phyloP scores from a whole-genome alignment of 1,140 invertebrate genomes.

The Belonocnema kinseyi region DNA sequence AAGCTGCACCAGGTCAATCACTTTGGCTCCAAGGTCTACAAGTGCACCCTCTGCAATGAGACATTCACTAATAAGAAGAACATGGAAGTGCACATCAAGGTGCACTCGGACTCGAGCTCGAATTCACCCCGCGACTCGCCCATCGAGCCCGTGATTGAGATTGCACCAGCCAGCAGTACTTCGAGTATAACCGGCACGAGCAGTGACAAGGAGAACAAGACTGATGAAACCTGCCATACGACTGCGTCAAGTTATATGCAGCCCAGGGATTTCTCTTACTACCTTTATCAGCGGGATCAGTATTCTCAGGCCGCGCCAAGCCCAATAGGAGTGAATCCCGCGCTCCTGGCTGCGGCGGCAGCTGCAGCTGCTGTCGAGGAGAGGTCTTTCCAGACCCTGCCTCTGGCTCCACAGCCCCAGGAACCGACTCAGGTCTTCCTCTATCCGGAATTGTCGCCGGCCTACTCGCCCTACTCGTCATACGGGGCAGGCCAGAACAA shows the following conservation, averaged over 20 bases:
- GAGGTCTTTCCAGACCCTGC: slow-evolving; percentile 48
- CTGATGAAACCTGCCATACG: slow-evolving; percentile 59
- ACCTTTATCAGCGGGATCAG: slow-evolving; percentile 62
- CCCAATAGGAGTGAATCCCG: slow-evolving; percentile 66
- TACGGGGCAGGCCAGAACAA: slow-evolving; percentile 59
- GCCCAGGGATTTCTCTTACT: slow-evolving; percentile 62
- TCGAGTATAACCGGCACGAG: slow-evolving; percentile 36
- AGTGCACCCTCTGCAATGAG: slow-evolving; percentile 91
- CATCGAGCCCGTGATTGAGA: slow-evolving; percentile 65
- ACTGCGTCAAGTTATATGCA: slow-evolving; percentile 42
- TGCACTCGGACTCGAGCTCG: slow-evolving; percentile 82
- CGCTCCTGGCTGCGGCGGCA: slow-evolving; percentile 73
- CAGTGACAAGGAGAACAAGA: slow-evolving; percentile 71
- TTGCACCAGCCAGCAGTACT: slow-evolving; percentile 51
- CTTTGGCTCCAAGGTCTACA: slow-evolving; percentile 93
- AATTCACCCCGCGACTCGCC: slow-evolving; percentile 66
- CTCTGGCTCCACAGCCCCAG: slow-evolving; percentile 17
- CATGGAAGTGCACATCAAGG: slow-evolving; percentile 92
- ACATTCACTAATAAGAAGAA: slow-evolving; percentile 93
- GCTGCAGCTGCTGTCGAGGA: slow-evolving; percentile 65
- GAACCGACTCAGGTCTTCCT: slow-evolving; percentile 56
- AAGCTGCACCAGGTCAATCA: slow-evolving; percentile 94
- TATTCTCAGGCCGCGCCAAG: slow-evolving; percentile 42
- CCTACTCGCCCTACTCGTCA: slow-evolving; percentile 48
- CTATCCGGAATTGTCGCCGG: slow-evolving; percentile 60